These are phyloP conservation scores for Mythimna loreyi DNA, from an alignment of 2,888 invertebrate species.

Conservation along the genomic window DNA sequence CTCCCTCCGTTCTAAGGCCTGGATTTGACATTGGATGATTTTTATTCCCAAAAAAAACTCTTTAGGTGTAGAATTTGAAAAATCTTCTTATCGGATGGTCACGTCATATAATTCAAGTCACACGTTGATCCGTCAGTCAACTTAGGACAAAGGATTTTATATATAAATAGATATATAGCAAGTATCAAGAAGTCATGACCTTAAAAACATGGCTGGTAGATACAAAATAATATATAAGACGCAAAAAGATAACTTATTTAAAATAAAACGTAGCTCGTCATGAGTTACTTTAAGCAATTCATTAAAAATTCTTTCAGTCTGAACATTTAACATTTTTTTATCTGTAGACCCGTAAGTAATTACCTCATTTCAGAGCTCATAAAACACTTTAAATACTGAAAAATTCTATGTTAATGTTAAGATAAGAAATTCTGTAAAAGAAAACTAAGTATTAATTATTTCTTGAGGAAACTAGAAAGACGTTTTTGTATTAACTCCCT, in stretches of 20 bases:
- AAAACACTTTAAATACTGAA: slow-evolving; percentile 50
- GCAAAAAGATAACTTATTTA: slow-evolving; percentile 11
- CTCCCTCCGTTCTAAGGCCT: too few species aligned
- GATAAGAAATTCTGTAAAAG: slow-evolving; percentile 24
- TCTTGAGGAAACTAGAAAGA: slow-evolving; percentile 39
- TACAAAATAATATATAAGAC: neutral
- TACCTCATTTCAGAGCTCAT: slow-evolving; percentile 42
- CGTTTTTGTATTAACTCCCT: slow-evolving; percentile 44
- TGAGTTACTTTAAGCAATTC: slow-evolving; percentile 24
- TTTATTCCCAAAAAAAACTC: too few species aligned
- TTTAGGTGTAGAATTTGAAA: too few species aligned
- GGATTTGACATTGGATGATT: too few species aligned
- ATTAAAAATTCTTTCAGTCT: slow-evolving; percentile 28
- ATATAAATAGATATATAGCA: too few species aligned
- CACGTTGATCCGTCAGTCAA: too few species aligned
- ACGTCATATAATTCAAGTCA: too few species aligned
- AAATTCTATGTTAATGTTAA: slow-evolving; percentile 37
- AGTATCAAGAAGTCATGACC: neutral
- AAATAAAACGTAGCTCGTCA: slow-evolving; percentile 15
- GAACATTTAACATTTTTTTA: slow-evolving; percentile 33
- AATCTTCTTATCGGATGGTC: too few species aligned
- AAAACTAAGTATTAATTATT: slow-evolving; percentile 49
- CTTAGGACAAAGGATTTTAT: too few species aligned
- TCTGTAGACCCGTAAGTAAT: slow-evolving; percentile 34
- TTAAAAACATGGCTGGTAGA: neutral